Evolutionary conservation across 2,888 invertebrate genomes (phyloP).

Genomic region (Perizoma affinitatum): DNA sequence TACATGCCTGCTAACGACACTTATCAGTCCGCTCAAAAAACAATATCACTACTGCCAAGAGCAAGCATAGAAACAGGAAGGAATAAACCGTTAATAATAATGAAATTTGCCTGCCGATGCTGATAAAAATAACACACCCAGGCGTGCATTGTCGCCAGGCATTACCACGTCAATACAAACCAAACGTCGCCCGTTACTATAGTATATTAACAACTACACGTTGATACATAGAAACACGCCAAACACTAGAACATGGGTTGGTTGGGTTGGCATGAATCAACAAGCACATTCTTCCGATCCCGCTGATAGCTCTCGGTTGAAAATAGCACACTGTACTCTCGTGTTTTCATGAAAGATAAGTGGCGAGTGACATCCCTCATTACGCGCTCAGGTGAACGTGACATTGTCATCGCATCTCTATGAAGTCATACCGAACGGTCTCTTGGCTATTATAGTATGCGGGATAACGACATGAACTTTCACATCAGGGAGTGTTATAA

Average conservation of each 20-base stretch:
- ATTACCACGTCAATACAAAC: conserved; percentile 22
- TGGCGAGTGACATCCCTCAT: conserved; percentile 33
- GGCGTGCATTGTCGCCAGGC: conserved; percentile 60
- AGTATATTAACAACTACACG: conserved; percentile 37
- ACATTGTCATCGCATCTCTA: conserved; percentile 39
- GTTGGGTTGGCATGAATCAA: conserved; percentile 34
- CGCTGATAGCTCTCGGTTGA: conserved; percentile 16
- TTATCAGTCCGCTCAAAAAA: conserved; percentile 37
- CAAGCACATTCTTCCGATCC: conserved; percentile 19
- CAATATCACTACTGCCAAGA: conserved; percentile 73
- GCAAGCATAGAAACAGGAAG: conserved; percentile 68
- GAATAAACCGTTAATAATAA: conserved; percentile 68
- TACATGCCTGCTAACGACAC: conserved; percentile 26
- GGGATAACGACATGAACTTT: conserved; percentile 22
- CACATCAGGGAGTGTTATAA: conserved; percentile 14
- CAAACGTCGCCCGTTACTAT: conserved; percentile 41
- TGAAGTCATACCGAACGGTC: conserved; percentile 32
- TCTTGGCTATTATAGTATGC: conserved; percentile 18
- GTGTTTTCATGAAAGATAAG: conserved; percentile 25
- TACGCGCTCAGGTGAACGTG: conserved; percentile 35
- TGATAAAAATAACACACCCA: conserved; percentile 76
- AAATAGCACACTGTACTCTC: conserved; percentile 27
- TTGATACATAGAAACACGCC: conserved; percentile 20
- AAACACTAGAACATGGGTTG: conserved; percentile 32
- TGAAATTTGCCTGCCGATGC: conserved; percentile 61